Conservation (phyloP, 2,113 vertebrate species). For the Pongo pygmaeus region DNA sequence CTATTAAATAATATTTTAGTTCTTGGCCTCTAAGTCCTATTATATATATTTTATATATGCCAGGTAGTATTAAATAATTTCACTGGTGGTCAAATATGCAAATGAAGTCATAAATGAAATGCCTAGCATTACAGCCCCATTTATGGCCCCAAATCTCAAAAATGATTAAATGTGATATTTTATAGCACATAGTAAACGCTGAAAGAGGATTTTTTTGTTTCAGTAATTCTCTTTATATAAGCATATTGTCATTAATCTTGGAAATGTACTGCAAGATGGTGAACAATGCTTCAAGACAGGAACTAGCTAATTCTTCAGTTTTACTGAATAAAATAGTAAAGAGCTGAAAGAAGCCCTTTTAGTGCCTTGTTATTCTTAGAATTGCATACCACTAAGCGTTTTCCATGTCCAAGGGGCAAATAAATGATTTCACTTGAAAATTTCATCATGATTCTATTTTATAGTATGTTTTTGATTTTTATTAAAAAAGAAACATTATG, state of each 20-base stretch:
- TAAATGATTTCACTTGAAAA: neutral
- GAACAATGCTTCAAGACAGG: neutral
- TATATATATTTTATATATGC: neutral
- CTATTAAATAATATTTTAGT: constrained; percentile 7
- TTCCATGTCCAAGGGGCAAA: neutral
- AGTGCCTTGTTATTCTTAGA: neutral
- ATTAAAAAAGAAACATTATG: neutral
- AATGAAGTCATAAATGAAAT: neutral
- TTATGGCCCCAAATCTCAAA: neutral
- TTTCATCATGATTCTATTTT: neutral
- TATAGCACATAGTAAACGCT: neutral
- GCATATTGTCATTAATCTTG: neutral
- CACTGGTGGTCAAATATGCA: neutral
- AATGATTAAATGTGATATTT: neutral
- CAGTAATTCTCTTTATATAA: neutral
- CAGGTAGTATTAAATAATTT: neutral
- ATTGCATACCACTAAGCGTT: neutral
- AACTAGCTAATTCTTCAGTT: neutral
- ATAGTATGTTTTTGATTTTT: neutral
- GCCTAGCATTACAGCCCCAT: neutral
- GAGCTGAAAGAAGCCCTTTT: neutral
- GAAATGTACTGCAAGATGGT: neutral
- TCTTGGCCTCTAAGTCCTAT: neutral
- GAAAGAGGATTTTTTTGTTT: neutral
- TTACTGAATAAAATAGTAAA: neutral